Percentiles rank a stretch among this genome's conserved stretches.
These are phyloP conservation scores for Netelia fuscicornis DNA, from an alignment of 2,888 invertebrate species.

Conservation along the genomic window DNA sequence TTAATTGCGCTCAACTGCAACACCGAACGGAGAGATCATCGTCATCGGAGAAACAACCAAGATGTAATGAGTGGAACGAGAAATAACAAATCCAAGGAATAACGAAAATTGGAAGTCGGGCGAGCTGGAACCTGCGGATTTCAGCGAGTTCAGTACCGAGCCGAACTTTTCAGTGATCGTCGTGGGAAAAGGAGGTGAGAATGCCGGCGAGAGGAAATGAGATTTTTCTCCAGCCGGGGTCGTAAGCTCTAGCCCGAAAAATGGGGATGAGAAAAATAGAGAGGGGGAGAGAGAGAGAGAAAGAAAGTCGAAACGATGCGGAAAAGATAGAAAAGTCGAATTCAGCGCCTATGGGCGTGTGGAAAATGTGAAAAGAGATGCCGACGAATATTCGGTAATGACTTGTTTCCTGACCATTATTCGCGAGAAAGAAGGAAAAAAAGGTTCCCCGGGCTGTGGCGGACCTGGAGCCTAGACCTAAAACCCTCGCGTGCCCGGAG, in stretches of 20 bases:
- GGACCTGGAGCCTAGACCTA: slow-evolving; percentile 36
- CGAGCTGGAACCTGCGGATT: slow-evolving; percentile 2
- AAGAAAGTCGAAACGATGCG: background rate
- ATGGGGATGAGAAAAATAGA: background rate
- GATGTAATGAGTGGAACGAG: background rate
- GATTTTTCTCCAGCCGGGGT: slow-evolving; percentile 27
- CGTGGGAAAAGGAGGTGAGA: slow-evolving; percentile 44
- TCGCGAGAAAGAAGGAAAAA: slow-evolving; percentile 52
- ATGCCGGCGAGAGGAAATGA: slow-evolving; percentile 19
- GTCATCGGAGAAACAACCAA: too few species aligned
- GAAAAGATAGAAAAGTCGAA: slow-evolving; percentile 39
- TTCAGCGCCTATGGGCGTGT: slow-evolving; percentile 29
- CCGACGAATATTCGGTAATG: slow-evolving; percentile 69
- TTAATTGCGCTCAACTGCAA: too few species aligned
- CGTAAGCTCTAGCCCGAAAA: background rate
- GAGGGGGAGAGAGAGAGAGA: too few species aligned
- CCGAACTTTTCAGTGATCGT: slow-evolving; percentile 27
- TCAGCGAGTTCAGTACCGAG: slow-evolving; percentile 5
- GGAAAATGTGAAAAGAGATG: slow-evolving; percentile 53
- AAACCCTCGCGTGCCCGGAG: slow-evolving; percentile 39
- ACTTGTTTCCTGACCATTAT: slow-evolving; percentile 66
- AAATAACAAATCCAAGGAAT: background rate
- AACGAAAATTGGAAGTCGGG: background rate
- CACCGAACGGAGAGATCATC: too few species aligned
- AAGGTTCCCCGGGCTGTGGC: slow-evolving; percentile 45